A percentile compares a stretch with the other conserved stretches of the same genome.
Conservation (phyloP, 2,888 invertebrate species). For the Athrips mouffetella region DNA sequence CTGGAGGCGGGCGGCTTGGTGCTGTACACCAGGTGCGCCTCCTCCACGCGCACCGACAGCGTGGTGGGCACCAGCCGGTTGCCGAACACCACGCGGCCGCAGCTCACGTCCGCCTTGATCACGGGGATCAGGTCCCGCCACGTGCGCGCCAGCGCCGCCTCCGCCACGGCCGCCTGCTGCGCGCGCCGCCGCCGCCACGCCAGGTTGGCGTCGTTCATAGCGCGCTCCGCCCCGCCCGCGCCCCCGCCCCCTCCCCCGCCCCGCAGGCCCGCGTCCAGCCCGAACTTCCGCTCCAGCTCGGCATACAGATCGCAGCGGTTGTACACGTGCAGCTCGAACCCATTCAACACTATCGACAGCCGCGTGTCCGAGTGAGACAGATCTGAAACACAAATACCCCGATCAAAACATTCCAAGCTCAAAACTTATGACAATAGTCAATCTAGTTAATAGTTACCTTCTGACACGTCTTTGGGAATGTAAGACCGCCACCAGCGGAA, state of each 20-base stretch:
- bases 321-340: slow-evolving; percentile 96
- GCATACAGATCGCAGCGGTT: slow-evolving; percentile 94
- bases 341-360: slow-evolving; percentile 93
- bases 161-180: slow-evolving; percentile 80
- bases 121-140: slow-evolving; percentile 98
- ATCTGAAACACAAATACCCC: slow-evolving; percentile 77
- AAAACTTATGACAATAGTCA: neutral
- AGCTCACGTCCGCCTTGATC: slow-evolving; percentile 95
- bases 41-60: slow-evolving; percentile 93
- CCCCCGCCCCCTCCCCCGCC: neutral
- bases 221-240: slow-evolving; percentile 52
- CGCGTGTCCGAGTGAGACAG: slow-evolving; percentile 96
- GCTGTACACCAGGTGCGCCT: slow-evolving; percentile 95
- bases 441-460: slow-evolving; percentile 82
- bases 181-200: slow-evolving; percentile 72
- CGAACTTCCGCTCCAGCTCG: slow-evolving; percentile 92
- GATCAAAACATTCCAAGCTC: neutral
- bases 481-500: slow-evolving; percentile 99
- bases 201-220: slow-evolving; percentile 81
- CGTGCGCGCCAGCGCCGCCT: slow-evolving; percentile 90
- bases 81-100: slow-evolving; percentile 95
- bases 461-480: slow-evolving; percentile 95
- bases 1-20: slow-evolving; percentile 96
- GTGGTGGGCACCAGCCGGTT: slow-evolving; percentile 97
- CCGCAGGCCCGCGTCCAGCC: slow-evolving; percentile 74